Evolutionary conservation across 2,797 vertebrate species (phyloP).

Genomic region (Micropoecilia bifurca): DNA sequence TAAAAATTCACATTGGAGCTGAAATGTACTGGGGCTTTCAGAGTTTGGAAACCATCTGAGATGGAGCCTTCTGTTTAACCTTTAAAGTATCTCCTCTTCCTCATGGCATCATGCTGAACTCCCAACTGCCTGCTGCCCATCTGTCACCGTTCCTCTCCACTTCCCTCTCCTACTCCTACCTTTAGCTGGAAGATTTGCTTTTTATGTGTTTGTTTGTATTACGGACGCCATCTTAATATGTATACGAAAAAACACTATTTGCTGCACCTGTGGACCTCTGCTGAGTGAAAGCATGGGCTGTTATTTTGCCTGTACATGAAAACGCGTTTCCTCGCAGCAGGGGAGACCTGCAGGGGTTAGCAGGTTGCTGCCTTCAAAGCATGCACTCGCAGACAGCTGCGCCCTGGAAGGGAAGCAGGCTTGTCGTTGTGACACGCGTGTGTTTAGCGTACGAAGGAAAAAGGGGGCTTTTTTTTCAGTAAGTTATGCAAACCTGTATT

Average conservation of each 20-base stretch:
- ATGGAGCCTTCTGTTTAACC: constrained; percentile 2
- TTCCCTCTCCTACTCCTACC: constrained; percentile 1
- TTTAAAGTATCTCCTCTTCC: constrained; percentile 21
- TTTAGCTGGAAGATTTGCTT: too few relatives aligned
- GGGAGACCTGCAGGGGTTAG: background rate
- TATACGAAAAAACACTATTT: background rate
- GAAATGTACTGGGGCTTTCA: background rate
- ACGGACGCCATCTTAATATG: background rate
- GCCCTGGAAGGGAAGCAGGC: background rate
- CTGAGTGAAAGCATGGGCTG: background rate
- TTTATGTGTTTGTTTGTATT: background rate
- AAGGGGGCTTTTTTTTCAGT: background rate
- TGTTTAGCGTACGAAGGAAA: background rate
- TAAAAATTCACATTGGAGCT: background rate
- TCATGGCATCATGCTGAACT: constrained; percentile 25
- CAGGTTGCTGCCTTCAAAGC: background rate
- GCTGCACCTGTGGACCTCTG: background rate
- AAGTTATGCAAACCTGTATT: background rate
- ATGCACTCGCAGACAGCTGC: background rate
- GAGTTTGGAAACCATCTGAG: constrained; percentile 1
- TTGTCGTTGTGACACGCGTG: background rate
- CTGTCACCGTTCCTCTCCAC: constrained; percentile 33
- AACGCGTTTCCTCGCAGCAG: background rate
- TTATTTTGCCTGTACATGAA: background rate
- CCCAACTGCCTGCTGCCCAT: constrained; percentile 40